Evolutionary conservation across 2,113 vertebrate genomes (phyloP).

Genomic region (Tenebrosternarchus preto): DNA sequence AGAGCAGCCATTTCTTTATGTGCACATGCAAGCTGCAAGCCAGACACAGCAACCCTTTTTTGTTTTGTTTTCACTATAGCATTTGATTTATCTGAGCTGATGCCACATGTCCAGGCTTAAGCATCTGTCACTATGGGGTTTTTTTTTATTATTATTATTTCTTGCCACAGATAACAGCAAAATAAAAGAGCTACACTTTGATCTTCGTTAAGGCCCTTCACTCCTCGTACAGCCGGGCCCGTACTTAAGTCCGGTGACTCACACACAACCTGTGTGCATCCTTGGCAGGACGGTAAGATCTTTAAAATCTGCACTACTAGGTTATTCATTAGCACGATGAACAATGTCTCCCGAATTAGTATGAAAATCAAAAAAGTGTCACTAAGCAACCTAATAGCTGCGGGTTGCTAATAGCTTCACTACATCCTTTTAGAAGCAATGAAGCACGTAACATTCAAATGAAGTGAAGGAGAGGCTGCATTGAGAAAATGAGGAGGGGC

Average conservation of each 20-base stretch:
- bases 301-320: neutral
- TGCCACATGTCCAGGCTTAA: too few species aligned
- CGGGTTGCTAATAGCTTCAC: neutral
- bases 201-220: neutral
- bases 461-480: neutral
- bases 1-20: too few species aligned
- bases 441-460: conserved; percentile 31
- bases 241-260: conserved; percentile 16
- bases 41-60: neutral
- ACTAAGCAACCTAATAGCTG: conserved; percentile 36
- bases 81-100: too few species aligned
- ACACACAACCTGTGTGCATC: conserved; percentile 12
- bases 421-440: conserved; percentile 26
- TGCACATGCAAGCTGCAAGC: neutral
- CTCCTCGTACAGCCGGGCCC: neutral
- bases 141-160: too few species aligned
- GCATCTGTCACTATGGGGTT: too few species aligned
- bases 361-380: conserved; percentile 26
- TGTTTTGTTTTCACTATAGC: too few species aligned
- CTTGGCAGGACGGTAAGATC: neutral
- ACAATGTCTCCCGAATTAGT: conserved; percentile 29
- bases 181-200: too few species aligned
- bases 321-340: conserved; percentile 4
- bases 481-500: conserved; percentile 20
- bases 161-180: too few species aligned